phyloP scores from a whole-genome alignment of 92 coral and sea anemone genomes.

The Porites lobata region DNA sequence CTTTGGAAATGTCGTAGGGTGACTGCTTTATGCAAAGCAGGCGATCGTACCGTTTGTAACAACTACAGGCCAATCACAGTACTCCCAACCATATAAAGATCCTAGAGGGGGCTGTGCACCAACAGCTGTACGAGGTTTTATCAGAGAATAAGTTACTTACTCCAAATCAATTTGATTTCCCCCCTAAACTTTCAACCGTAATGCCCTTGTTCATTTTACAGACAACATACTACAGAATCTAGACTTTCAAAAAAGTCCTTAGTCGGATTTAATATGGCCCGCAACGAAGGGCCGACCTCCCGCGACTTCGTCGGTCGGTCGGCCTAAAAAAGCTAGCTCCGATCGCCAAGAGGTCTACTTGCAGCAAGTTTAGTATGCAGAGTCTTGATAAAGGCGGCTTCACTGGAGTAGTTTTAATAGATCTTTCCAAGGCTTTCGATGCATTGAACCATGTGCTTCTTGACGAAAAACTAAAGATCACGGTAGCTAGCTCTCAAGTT shows the following conservation, averaged over 20 bases:
- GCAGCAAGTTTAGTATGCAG: no score
- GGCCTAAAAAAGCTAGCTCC: no score
- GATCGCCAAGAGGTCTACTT: no score
- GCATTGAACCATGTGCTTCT: slow-evolving; percentile 11
- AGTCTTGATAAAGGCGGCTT: background rate
- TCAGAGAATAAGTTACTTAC: background rate
- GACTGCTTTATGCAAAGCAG: background rate
- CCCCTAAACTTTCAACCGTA: background rate
- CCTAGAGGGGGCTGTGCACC: background rate
- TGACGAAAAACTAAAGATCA: background rate
- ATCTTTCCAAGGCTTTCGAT: slow-evolving; percentile 2
- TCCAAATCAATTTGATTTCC: background rate
- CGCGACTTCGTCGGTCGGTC: no score
- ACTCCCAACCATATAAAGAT: background rate
- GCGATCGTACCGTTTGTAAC: background rate
- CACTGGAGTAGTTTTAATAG: background rate
- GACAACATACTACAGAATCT: background rate
- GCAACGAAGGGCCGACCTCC: no score
- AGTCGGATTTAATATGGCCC: no score
- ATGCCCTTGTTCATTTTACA: background rate
- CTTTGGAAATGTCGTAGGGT: background rate
- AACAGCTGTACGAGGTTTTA: background rate
- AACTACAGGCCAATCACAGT: background rate
- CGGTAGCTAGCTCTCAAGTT: background rate
- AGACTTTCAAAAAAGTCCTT: no score